A percentile compares a stretch with the other conserved stretches of the same genome.
phyloP scores from a whole-genome alignment of 23 tunicate genomes.

The Oikopleura albicans region DNA sequence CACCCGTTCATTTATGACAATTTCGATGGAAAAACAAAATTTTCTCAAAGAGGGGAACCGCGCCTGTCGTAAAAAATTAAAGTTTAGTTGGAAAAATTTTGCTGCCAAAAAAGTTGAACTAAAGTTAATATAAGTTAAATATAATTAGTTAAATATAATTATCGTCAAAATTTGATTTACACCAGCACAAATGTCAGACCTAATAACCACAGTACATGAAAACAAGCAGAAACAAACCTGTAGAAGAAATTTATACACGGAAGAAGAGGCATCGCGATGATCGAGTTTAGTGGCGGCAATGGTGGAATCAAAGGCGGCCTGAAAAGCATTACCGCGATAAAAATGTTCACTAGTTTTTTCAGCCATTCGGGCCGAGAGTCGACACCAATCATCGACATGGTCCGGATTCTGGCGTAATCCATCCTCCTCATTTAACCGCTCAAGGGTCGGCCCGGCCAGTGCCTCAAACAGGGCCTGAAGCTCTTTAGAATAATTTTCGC shows the following conservation, averaged over 20 bases:
- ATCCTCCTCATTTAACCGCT: slow-evolving; percentile 29
- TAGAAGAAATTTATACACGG: slow-evolving; percentile 53
- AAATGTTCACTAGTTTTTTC: slow-evolving; percentile 21
- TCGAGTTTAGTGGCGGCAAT: slow-evolving; percentile 33
- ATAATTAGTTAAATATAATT: no score
- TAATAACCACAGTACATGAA: no score
- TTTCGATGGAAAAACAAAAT: no score
- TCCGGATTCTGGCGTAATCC: slow-evolving; percentile 71
- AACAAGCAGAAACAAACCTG: no score
- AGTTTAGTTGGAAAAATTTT: no score
- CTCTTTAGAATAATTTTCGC: slow-evolving; percentile 20
- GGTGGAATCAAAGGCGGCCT: slow-evolving; percentile 44
- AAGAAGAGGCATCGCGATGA: slow-evolving; percentile 76
- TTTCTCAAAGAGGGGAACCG: no score
- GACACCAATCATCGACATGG: slow-evolving; percentile 77
- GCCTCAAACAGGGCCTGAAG: slow-evolving; percentile 21
- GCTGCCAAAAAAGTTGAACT: no score
- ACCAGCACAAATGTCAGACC: no score
- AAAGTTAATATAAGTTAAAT: no score
- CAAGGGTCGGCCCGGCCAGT: slow-evolving; percentile 40
- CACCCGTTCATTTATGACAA: no score
- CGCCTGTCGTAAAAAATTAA: no score
- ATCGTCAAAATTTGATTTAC: no score
- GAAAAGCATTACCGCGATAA: slow-evolving; percentile 35
- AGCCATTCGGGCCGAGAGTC: slow-evolving; percentile 29